A percentile compares a stretch with the other conserved stretches of the same genome.
Conservation (phyloP, 2,888 invertebrate species). For the Drosophila maculinotata region DNA sequence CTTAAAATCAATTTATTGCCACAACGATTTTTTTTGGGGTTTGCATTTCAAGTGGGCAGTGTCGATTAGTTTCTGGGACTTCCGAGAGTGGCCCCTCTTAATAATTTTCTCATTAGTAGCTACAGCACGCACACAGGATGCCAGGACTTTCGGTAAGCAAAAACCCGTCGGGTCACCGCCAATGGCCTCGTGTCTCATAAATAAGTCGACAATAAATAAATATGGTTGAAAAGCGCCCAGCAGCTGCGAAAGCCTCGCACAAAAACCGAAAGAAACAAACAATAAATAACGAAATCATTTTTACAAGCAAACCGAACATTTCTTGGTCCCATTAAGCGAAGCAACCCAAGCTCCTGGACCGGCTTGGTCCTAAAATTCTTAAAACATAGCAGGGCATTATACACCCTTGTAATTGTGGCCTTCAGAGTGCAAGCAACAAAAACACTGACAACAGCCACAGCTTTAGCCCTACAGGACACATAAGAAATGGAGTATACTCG, state of each 20-base stretch:
- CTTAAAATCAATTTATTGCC: conserved; percentile 32
- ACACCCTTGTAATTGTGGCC: conserved; percentile 70
- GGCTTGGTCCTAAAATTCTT: conserved; percentile 43
- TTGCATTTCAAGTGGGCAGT: conserved; percentile 25
- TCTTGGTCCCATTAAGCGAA: conserved; percentile 21
- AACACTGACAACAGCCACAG: conserved; percentile 15
- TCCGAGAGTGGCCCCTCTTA: conserved; percentile 4
- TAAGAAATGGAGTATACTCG: neutral
- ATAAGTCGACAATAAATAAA: conserved; percentile 64
- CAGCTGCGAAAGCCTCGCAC: conserved; percentile 21
- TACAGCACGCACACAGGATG: conserved; percentile 51
- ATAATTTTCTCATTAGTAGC: conserved; percentile 69
- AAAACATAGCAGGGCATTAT: conserved; percentile 55
- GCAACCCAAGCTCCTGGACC: conserved; percentile 14
- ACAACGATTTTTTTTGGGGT: conserved; percentile 2
- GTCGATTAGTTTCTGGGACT: conserved; percentile 28
- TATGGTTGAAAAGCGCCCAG: conserved; percentile 31
- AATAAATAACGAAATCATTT: conserved; percentile 56
- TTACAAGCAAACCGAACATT: conserved; percentile 30
- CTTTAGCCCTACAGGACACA: neutral
- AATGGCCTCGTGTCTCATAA: conserved; percentile 54
- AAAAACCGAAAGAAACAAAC: conserved; percentile 16
- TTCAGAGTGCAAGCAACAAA: conserved; percentile 34
- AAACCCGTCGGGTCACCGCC: conserved; percentile 39
- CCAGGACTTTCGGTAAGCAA: conserved; percentile 3